These are phyloP conservation scores for Daubentonia madagascariensis DNA, from an alignment of 2,113 vertebrate species.

Conservation along the genomic window DNA sequence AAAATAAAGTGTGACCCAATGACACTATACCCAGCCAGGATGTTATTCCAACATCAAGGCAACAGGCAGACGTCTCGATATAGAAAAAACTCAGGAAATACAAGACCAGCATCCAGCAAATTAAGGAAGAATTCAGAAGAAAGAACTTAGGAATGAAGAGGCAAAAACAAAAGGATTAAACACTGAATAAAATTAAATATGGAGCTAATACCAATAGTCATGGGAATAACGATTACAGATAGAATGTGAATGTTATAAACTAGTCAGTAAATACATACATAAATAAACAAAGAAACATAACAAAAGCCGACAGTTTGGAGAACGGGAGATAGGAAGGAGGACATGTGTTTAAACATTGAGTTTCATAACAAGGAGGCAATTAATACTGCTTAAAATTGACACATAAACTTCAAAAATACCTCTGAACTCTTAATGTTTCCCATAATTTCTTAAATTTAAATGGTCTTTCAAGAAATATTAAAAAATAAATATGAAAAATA, in stretches of 20 bases:
- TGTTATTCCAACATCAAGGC: background rate
- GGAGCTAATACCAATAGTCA: background rate
- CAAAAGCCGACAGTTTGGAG: background rate
- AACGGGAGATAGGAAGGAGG: background rate
- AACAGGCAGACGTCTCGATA: background rate
- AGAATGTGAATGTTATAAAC: background rate
- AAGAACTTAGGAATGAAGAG: background rate
- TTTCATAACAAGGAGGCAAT: background rate
- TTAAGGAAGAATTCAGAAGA: background rate
- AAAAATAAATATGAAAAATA: too few species aligned
- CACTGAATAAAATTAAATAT: background rate
- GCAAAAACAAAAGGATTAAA: background rate
- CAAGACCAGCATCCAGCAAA: background rate
- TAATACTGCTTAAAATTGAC: background rate
- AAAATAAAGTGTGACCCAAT: background rate
- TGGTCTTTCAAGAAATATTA: background rate
- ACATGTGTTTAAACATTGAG: background rate
- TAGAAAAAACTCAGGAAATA: background rate
- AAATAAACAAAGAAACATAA: background rate
- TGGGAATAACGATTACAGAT: background rate
- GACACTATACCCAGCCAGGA: background rate
- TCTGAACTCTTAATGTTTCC: background rate
- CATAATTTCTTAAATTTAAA: background rate
- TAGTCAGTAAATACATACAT: background rate
- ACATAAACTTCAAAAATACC: background rate